A percentile compares a stretch with the other conserved stretches of the same genome.
These are phyloP conservation scores for Tuta absoluta DNA, from an alignment of 2,888 invertebrate genomes.

Conservation along the genomic window DNA sequence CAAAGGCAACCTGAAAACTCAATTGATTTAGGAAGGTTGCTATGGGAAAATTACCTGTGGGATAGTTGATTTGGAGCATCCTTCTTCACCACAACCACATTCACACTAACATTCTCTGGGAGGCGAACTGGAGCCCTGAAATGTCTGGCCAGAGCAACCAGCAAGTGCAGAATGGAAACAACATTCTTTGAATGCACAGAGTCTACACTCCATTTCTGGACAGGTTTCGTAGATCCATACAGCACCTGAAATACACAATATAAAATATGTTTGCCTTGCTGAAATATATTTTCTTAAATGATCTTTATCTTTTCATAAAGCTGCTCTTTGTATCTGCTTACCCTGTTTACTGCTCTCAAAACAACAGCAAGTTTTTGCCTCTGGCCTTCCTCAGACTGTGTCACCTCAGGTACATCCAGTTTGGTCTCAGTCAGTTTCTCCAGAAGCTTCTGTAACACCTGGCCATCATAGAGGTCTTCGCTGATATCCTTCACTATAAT, in stretches of 20 bases:
- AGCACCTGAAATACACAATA: slow-evolving; percentile 77
- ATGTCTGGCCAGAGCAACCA: slow-evolving; percentile 95
- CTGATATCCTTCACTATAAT: slow-evolving; percentile 98
- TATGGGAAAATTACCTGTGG: slow-evolving; percentile 74
- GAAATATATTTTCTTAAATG: no score
- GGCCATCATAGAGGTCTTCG: slow-evolving; percentile 99
- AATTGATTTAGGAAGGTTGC: no score
- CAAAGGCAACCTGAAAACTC: no score
- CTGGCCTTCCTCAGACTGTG: slow-evolving; percentile 98
- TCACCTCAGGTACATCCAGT: slow-evolving; percentile 98
- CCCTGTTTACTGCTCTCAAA: slow-evolving; percentile 92
- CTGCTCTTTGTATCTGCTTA: slow-evolving; percentile 62
- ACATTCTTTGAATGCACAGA: slow-evolving; percentile 98
- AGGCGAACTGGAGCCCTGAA: slow-evolving; percentile 97
- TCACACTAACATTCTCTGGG: slow-evolving; percentile 97
- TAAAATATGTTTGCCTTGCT: slow-evolving; percentile 4
- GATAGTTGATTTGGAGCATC: slow-evolving; percentile 83
- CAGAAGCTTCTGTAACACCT: slow-evolving; percentile 86
- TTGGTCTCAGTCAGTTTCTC: slow-evolving; percentile 94
- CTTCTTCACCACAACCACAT: slow-evolving; percentile 95
- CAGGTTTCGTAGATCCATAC: slow-evolving; percentile 87
- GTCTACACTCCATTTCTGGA: slow-evolving; percentile 98
- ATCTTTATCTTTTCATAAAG: no score
- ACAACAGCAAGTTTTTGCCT: slow-evolving; percentile 96
- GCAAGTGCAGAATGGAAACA: slow-evolving; percentile 95